Base-by-base conservation (phyloP, 1,140 invertebrate species). In the Goniozus legneri region DNA sequence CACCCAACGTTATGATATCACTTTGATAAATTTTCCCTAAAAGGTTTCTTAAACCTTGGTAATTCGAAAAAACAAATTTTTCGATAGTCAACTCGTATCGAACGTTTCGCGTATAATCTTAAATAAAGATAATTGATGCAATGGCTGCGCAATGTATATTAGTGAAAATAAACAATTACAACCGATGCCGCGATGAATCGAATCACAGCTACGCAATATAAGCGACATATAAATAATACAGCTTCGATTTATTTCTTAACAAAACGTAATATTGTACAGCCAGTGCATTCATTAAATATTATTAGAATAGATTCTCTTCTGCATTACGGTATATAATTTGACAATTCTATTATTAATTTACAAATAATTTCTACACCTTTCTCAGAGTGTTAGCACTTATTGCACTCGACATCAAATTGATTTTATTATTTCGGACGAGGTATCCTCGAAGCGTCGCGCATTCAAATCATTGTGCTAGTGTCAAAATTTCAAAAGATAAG, bases 401-500 rank as follows among this genome's bases (percentile, higher is more conserved):
- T n/a, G n/a, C n/a, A n/a, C n/a, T n/a, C n/a, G n/a, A n/a, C n/a
- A n/a, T n/a, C n/a, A n/a, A n/a, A n/a, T n/a, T n/a, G n/a, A n/a
- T n/a, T n/a, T n/a, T n/a, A n/a, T n/a, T n/a, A n/a, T n/a, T n/a
- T n/a, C n/a, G n/a, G n/a, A n/a, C n/a, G n/a, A n/a, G n/a, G n/a
- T n/a, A n/a, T n/a, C n/a, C n/a, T n/a, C n/a, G n/a, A n/a, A n/a
- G n/a, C n/a, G n/a, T 10, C 10, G 10, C 15, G 21, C 32, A 43
- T 27, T 39, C 19, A 19, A 39, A 22, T 33, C 35, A 50, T 38
- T 45, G 27, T 45, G 27, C 48, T 6, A 27, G 10, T 27, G 48
- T 46, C 48, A 50, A 51, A 40, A 14, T 47, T 32, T 47, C 32
- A 47, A 51, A 51, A 46, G 31, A 8, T 32, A 50, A 46, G 18